Base-by-base conservation (phyloP, 1,140 invertebrate species). In the Drosophila virilis region DNA sequence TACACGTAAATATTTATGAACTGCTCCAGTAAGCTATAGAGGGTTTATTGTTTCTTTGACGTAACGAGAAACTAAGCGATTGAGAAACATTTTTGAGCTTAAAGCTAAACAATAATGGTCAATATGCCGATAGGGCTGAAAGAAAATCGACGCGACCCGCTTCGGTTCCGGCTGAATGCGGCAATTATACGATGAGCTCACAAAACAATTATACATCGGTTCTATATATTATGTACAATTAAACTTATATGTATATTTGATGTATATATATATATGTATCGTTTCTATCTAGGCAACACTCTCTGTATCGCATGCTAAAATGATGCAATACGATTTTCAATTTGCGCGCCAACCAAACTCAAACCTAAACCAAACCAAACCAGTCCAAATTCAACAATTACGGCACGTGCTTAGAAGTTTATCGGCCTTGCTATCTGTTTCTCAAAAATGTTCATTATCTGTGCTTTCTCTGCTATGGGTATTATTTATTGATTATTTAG, bases 151-250 rank as follows among this genome's bases (percentile, higher is more conserved):
- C 28, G 35, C 43, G n/a, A 72, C 32, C 52, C 57, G 59, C 57
- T 45, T 28, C 68, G 55, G 61, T 80, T 80, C 54, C 54, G 62
- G 33, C 62, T 64, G 50, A 80, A 61, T 59, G 58, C 69, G 35
- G 69, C 62, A 74, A 74, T 74, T 78, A 73, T 59, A 17, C 37
- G 70, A 68, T 78, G 77, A 78, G 58, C 52, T 77, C 33, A 71
- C 33, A 64, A 17, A 52, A 35, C 12, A 40, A 42, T n/a, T 32
- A 9, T 45, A 13, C 9, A 64, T 48, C 13, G 6, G n/a, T 32
- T 28, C 22, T 28, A 52, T 42, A 37, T 45, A 35, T 33, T 12
- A 48, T 57, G 46, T 46, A 40, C 22, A 42, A 32, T 38, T 42
- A 48, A 38, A 57, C 38, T 48, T 55, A 33, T 60, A 42, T 60